Evolutionary conservation across 2,888 invertebrate genomes (phyloP).

Genomic region (Sinelater perroti): DNA sequence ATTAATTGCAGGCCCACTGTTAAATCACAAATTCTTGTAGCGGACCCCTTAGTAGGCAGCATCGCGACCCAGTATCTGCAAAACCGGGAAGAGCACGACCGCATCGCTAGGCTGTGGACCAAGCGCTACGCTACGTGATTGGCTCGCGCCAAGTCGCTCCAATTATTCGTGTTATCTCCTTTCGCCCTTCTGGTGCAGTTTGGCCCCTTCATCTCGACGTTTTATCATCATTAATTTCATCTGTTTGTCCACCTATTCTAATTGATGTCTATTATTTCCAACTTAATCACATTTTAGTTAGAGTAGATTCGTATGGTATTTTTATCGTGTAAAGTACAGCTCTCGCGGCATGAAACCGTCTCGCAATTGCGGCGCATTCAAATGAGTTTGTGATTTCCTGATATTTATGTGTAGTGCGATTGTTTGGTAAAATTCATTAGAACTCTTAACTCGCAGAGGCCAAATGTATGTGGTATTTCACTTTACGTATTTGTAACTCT

Average conservation of each 20-base stretch:
- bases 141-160: slow-evolving; percentile 51
- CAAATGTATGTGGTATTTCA: slow-evolving; percentile 41
- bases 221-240: slow-evolving; percentile 42
- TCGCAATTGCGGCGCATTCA: slow-evolving; percentile 29
- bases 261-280: slow-evolving; percentile 34
- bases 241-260: slow-evolving; percentile 33
- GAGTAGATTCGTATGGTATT: slow-evolving; percentile 29
- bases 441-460: slow-evolving; percentile 41
- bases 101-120: slow-evolving; percentile 98
- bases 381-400: slow-evolving; percentile 35
- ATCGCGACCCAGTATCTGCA: slow-evolving; percentile 98
- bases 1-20: not conserved
- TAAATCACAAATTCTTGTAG: slow-evolving; percentile 59
- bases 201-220: slow-evolving; percentile 51
- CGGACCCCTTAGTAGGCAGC: slow-evolving; percentile 96
- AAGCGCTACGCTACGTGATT: slow-evolving; percentile 95
- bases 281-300: slow-evolving; percentile 32
- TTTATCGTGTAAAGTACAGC: slow-evolving; percentile 25
- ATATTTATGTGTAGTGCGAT: slow-evolving; percentile 17
- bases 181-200: slow-evolving; percentile 57
- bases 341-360: slow-evolving; percentile 14
- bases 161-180: slow-evolving; percentile 55
- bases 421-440: slow-evolving; percentile 20
- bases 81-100: slow-evolving; percentile 97
- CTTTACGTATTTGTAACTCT: slow-evolving; percentile 35